Evolutionary conservation across 2,113 vertebrate genomes (phyloP).

Genomic region (Austrofundulus limnaeus): DNA sequence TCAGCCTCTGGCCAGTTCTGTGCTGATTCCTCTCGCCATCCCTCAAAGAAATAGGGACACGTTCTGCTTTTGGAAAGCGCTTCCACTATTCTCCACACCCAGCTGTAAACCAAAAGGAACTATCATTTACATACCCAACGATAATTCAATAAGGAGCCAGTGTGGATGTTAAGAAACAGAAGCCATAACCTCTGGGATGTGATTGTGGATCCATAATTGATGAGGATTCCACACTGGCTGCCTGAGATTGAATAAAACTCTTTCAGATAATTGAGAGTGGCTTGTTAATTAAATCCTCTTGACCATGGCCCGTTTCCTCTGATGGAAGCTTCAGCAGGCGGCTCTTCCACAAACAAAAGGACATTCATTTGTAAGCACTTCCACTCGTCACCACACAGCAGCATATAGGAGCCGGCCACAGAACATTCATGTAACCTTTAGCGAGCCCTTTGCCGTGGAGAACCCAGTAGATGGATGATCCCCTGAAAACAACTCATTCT

Average conservation of each 20-base stretch:
- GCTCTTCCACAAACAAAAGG: slow-evolving; percentile 24
- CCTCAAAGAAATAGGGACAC: slow-evolving; percentile 40
- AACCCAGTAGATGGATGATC: slow-evolving; percentile 27
- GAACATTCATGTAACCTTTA: slow-evolving; percentile 21
- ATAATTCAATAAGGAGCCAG: slow-evolving; percentile 30
- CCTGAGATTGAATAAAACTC: slow-evolving; percentile 48
- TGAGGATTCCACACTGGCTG: slow-evolving; percentile 50
- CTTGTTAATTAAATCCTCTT: slow-evolving; percentile 47
- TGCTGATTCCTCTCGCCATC: slow-evolving; percentile 38
- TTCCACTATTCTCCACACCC: slow-evolving; percentile 23
- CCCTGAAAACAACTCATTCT: slow-evolving; percentile 16
- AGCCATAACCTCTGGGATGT: slow-evolving; percentile 40
- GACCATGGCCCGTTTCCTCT: slow-evolving; percentile 37
- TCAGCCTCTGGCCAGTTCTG: slow-evolving; percentile 48
- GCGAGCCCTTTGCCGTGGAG: slow-evolving; percentile 25
- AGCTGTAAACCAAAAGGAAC: slow-evolving; percentile 23
- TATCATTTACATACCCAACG: slow-evolving; percentile 18
- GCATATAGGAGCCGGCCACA: background rate
- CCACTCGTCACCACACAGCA: background rate
- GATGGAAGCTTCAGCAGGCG: slow-evolving; percentile 27
- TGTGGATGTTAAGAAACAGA: slow-evolving; percentile 42
- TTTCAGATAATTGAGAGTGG: slow-evolving; percentile 50
- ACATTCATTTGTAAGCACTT: slow-evolving; percentile 18
- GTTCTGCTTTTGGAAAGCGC: slow-evolving; percentile 18
- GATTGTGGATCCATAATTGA: slow-evolving; percentile 50